Evolutionary conservation across 2,888 invertebrate species (phyloP).

Genomic region (Antheraea assamensis): DNA sequence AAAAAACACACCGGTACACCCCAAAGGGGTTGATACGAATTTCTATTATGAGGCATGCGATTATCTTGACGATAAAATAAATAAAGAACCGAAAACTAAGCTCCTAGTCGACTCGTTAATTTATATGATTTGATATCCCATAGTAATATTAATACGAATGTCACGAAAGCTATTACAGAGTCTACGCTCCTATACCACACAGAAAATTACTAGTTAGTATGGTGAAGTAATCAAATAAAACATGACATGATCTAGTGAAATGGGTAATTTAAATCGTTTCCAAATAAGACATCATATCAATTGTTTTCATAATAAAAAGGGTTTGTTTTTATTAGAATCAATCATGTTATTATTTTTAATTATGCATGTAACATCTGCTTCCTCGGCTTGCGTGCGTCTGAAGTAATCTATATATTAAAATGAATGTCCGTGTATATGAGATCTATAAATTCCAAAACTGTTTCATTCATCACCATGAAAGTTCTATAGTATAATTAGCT

Average conservation of each 20-base stretch:
- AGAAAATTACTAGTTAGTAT: slow-evolving; percentile 55
- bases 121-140: slow-evolving; percentile 57
- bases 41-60: slow-evolving; percentile 62
- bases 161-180: slow-evolving; percentile 56
- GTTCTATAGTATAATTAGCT: no score
- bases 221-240: slow-evolving; percentile 38
- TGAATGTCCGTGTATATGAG: no score
- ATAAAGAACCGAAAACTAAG: slow-evolving; percentile 34
- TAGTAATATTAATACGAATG: slow-evolving; percentile 62
- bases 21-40: slow-evolving; percentile 67
- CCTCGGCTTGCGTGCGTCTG: slow-evolving; percentile 29
- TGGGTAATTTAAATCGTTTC: slow-evolving; percentile 63
- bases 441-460: no score
- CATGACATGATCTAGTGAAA: slow-evolving; percentile 47
- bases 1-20: slow-evolving; percentile 58
- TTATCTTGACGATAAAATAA: slow-evolving; percentile 63
- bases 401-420: neutral
- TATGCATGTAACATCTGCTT: slow-evolving; percentile 63
- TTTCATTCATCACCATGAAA: no score
- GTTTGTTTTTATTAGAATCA: slow-evolving; percentile 62
- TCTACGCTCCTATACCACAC: slow-evolving; percentile 57
- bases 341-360: slow-evolving; percentile 75
- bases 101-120: slow-evolving; percentile 47
- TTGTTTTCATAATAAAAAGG: slow-evolving; percentile 63
- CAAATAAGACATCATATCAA: slow-evolving; percentile 71